Evolutionary conservation across 2,888 invertebrate species (phyloP).

Genomic region (Caenorhabditis wallacei): DNA sequence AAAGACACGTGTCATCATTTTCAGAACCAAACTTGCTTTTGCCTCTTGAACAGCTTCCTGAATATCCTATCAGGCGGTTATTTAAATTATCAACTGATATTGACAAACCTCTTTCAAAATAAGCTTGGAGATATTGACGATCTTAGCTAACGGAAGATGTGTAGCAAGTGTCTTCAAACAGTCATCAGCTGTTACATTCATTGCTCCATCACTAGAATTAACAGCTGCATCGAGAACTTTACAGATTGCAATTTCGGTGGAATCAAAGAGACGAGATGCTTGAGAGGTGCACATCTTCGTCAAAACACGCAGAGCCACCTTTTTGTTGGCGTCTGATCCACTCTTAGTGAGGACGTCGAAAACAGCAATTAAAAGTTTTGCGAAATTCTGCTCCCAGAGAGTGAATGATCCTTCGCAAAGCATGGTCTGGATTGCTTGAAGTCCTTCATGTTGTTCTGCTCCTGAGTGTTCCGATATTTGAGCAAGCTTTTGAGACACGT

Average conservation of each 20-base stretch:
- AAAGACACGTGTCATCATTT: conserved; percentile 62
- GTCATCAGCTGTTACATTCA: conserved; percentile 62
- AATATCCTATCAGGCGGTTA: neutral
- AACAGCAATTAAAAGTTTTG: conserved; percentile 50
- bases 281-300: conserved; percentile 63
- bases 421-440: conserved; percentile 51
- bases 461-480: conserved; percentile 14
- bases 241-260: conserved; percentile 58
- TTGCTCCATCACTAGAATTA: conserved; percentile 50
- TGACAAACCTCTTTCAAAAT: conserved; percentile 44
- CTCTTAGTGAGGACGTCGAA: conserved; percentile 55
- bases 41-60: conserved; percentile 50
- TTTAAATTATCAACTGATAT: neutral
- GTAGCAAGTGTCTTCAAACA: conserved; percentile 65
- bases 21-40: conserved; percentile 50
- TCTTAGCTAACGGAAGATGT: conserved; percentile 59
- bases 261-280: conserved; percentile 63
- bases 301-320: conserved; percentile 58
- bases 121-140: conserved; percentile 39
- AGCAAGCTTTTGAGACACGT: conserved; percentile 30
- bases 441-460: conserved; percentile 47
- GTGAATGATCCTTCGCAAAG: conserved; percentile 67
- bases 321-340: conserved; percentile 52
- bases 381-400: conserved; percentile 60
- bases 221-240: conserved; percentile 62